Base-by-base conservation (phyloP, 1,140 invertebrate species). In the Hyphantria cunea region DNA sequence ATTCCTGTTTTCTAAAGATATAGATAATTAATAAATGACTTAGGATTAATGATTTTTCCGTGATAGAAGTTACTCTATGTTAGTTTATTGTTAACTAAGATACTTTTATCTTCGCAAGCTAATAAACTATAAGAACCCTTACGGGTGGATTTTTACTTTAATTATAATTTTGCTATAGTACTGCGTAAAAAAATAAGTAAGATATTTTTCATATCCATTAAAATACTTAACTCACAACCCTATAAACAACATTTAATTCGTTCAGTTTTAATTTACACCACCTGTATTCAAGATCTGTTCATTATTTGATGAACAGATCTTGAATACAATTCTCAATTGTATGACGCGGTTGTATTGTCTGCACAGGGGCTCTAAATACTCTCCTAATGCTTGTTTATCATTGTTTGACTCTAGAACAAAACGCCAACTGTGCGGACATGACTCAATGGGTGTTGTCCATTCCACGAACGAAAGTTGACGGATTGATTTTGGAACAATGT, bases 321-420 rank as follows among this genome's bases (percentile, higher is more conserved):
- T n/a, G n/a, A n/a, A n/a, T n/a, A n/a, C n/a, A n/a, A n/a, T 47
- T 48, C 49, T 49, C 59, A 55, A 80, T 68, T 66, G 66, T 67
- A 15, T 34, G 34, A 39, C 59, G 76, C 62, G 69, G 71, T 71
- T 58, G 72, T 64, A 80, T 80, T 82, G 80, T 82, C 80, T 77
- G 54, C 70, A 78, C 79, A 80, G 77, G 76, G 80, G 77, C 77
- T 37, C 42, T 75, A 70, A 72, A 78, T 82, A 66, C 67, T 42
- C 47, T 54, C 64, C 70, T 82, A 80, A 82, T 82, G 76, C 66
- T 52, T 76, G 74, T 78, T 76, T 78, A 80, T 61, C 53, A 72
- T 80, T 80, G 78, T 80, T 72, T 71, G 53, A 50, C 49, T n/a
- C 48, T 69, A 74, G 76, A 80, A 78, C 74, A 80, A 76, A 66